A percentile compares a stretch with the other conserved stretches of the same genome.
phyloP scores from a whole-genome alignment of 2,113 vertebrate species.

The Heteronetta atricapilla region DNA sequence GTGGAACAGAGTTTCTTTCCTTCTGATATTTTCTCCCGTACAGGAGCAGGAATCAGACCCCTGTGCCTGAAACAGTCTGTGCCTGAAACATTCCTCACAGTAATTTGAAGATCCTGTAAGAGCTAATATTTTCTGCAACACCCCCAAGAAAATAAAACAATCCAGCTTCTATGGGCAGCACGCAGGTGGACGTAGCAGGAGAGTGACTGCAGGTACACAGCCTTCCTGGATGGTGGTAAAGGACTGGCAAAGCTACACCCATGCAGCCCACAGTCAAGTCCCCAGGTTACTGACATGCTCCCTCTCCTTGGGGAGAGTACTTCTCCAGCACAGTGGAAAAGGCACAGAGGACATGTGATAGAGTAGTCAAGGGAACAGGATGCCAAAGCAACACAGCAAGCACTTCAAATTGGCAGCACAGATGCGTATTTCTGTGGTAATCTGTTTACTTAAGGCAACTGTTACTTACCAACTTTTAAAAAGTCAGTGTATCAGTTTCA shows the following conservation, averaged over 20 bases:
- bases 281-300: not conserved
- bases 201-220: not conserved
- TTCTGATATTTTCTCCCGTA: not conserved
- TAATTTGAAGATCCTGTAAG: not conserved
- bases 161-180: not conserved
- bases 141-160: not conserved
- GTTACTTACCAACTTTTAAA: not conserved
- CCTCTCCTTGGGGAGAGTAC: not conserved
- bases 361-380: not conserved
- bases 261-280: not conserved
- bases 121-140: not conserved
- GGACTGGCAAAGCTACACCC: not conserved
- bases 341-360: not conserved
- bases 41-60: not conserved
- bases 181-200: not conserved
- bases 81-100: not conserved
- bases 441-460: not conserved
- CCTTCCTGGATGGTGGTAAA: not conserved
- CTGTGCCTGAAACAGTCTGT: accelerated
- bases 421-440: not conserved
- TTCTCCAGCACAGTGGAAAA: not conserved
- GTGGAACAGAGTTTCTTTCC: not conserved
- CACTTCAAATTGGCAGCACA: not conserved
- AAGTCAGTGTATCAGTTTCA: not conserved
- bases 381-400: not conserved